Conservation (phyloP, 1,140 invertebrate species). For the Bathynomus jamesi region DNA sequence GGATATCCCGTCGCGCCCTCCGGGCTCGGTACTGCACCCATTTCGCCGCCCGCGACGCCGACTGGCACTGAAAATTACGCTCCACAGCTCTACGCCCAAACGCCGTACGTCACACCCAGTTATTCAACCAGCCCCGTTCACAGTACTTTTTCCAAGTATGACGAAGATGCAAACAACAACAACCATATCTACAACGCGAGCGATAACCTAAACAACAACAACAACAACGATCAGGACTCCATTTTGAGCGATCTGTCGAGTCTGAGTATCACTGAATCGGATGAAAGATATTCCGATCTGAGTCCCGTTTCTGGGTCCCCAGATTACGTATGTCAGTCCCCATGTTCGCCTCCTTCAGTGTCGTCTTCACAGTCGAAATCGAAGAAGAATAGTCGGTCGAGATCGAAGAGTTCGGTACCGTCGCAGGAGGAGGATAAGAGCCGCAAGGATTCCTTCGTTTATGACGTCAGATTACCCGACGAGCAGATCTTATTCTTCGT, state of each 20-base stretch:
- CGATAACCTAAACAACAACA: background rate
- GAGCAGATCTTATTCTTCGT: slow-evolving; percentile 36
- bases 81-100: slow-evolving; percentile 9
- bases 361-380: slow-evolving; percentile 3
- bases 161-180: slow-evolving; percentile 3
- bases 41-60: slow-evolving; percentile 27
- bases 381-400: background rate
- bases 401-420: background rate
- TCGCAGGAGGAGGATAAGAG: background rate
- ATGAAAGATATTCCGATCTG: background rate
- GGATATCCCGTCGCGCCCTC: slow-evolving; percentile 14
- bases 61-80: slow-evolving; percentile 18
- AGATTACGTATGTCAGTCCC: background rate
- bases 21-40: slow-evolving; percentile 11
- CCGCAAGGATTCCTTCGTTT: slow-evolving; percentile 32
- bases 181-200: background rate
- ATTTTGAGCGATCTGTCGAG: background rate
- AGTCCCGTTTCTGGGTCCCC: background rate
- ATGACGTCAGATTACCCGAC: slow-evolving; percentile 33
- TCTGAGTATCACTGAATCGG: background rate
- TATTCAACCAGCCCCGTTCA: slow-evolving; percentile 11
- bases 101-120: background rate
- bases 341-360: slow-evolving; percentile 17
- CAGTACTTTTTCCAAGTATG: background rate
- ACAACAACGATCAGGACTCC: background rate